Evolutionary conservation across 2,888 invertebrate species (phyloP), one percentile per base, ranked within the genome.

Genomic region (Heliconius aoede): DNA sequence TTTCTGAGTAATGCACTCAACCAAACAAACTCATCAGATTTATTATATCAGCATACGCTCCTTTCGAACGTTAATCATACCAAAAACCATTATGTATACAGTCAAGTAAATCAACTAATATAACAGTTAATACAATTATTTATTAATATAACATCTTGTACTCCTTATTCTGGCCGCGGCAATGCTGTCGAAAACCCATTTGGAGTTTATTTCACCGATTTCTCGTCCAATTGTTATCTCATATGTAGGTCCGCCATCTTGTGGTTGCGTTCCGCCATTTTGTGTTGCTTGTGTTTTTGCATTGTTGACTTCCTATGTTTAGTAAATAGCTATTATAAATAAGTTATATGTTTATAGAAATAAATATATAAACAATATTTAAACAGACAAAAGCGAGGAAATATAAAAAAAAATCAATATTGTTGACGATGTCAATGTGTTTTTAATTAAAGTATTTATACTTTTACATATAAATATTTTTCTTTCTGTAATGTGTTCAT

Each of bases 131-230:
- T 11, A 11, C 11, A 32, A 64, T 64, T 64, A n/a, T 64, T 65
- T 82, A 77, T 86, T 86, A 0, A 89, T 26, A 81, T 93, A 93
- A 28, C 89, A 81, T 58, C 91, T 83, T 0, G 88, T 87, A 0
- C 88, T 91, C 21, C 91, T 85, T 88, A 91, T 89, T 2, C 92
- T 84, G 0, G 86, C 89, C 0, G 89, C 86, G 0, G 90, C 89
- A 0, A 93, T 89, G 72, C 93, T 93, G 64, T 93, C 93, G 76
- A 92, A 93, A 40, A 94, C 91, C 94, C 93, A 94, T 62, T 89
- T 91, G 0, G 91, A 90, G 55, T 82, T 82, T 3, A 93, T 85
- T 78, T 90, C 85, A 0, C 88, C 89, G 0, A 80, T 82, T 0
- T 76, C 81, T 0, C 78, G 78, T 0, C 93, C 93, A 1, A 93